These are phyloP conservation scores for Geodia barretti DNA, from an alignment of 37 sponge, comb jelly and placozoan genomes.

Conservation along the genomic window DNA sequence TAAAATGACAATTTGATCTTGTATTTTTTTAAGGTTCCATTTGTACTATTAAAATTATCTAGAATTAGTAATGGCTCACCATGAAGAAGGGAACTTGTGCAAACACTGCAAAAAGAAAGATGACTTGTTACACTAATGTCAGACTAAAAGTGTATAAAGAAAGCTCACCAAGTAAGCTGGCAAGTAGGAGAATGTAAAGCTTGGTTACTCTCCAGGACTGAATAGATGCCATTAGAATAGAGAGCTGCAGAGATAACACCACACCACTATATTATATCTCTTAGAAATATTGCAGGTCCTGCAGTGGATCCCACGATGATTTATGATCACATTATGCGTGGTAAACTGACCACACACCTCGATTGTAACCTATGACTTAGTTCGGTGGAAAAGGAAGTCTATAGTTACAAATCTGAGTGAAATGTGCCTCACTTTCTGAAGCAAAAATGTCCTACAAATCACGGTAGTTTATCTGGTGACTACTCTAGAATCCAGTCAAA, in stretches of 20 bases:
- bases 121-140: conserved; percentile 14
- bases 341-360: not conserved
- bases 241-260: too few relatives aligned
- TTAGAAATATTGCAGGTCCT: too few relatives aligned
- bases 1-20: too few relatives aligned
- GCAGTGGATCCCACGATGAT: not conserved
- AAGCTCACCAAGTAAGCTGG: conserved; percentile 52
- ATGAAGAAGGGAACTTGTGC: conserved; percentile 37
- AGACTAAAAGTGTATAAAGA: too few relatives aligned
- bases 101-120: conserved; percentile 33
- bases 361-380: too few relatives aligned
- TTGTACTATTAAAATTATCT: not conserved
- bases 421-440: too few relatives aligned
- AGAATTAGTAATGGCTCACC: conserved; percentile 25
- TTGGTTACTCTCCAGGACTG: conserved; percentile 16
- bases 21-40: not conserved
- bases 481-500: too few relatives aligned
- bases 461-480: too few relatives aligned
- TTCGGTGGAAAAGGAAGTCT: too few relatives aligned
- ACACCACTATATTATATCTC: too few relatives aligned
- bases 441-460: too few relatives aligned
- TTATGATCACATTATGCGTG: not conserved
- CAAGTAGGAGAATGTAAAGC: conserved; percentile 23
- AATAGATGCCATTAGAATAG: conserved; percentile 29
- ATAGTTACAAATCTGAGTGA: too few relatives aligned